Conservation (phyloP, 2,797 vertebrate species). For the Sternotherus odoratus region DNA sequence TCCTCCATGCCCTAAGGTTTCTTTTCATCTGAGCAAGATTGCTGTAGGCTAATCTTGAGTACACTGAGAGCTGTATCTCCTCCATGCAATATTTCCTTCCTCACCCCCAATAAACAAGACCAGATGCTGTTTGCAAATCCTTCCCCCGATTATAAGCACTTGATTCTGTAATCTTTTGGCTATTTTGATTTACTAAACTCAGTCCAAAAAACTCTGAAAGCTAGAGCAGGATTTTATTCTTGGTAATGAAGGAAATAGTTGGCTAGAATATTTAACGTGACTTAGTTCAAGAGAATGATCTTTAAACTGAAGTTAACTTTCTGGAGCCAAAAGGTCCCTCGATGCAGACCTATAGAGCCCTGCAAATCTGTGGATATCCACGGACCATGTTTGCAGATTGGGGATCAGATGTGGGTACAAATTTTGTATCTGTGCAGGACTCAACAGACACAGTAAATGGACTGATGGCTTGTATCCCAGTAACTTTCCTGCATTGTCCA, state of each 20-base stretch:
- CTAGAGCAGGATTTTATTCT: not conserved
- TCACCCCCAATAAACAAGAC: not conserved
- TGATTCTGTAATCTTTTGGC: slow-evolving; percentile 19
- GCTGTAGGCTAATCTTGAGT: not conserved
- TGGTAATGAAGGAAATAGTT: not conserved
- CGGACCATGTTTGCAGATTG: too few species aligned
- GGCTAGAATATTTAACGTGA: slow-evolving; percentile 1
- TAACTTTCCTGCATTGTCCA: not conserved
- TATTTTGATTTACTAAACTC: not conserved
- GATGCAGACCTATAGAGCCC: not conserved
- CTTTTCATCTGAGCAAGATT: not conserved
- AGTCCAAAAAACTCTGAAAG: not conserved
- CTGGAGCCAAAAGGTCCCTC: not conserved
- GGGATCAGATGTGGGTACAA: too few species aligned
- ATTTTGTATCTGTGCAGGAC: too few species aligned
- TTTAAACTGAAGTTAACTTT: slow-evolving; percentile 6
- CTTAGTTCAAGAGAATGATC: slow-evolving; percentile 8
- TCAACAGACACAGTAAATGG: not conserved
- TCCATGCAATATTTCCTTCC: not conserved
- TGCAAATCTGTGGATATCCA: too few species aligned
- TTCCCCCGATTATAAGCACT: not conserved
- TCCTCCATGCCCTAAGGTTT: not conserved
- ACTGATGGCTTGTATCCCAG: not conserved
- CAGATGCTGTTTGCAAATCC: not conserved
- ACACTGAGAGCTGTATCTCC: not conserved